These are phyloP conservation scores for Parambassis ranga DNA, from an alignment of 2,797 vertebrate species.

Conservation along the genomic window DNA sequence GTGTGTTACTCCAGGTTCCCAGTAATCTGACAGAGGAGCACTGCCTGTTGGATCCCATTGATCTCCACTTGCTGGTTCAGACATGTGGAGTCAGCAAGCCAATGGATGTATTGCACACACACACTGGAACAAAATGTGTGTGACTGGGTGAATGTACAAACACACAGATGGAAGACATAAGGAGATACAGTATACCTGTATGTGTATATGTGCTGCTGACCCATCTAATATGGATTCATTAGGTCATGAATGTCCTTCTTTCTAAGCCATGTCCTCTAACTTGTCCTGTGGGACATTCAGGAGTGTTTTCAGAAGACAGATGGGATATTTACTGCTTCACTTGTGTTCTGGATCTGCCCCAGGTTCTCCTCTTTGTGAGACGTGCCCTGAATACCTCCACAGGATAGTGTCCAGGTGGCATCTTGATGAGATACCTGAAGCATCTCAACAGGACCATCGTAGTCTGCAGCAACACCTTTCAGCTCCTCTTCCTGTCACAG, in stretches of 20 bases:
- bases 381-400: neutral
- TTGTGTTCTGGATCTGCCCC: neutral
- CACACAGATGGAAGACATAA: too few species aligned
- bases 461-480: neutral
- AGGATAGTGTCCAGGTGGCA: neutral
- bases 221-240: neutral
- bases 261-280: neutral
- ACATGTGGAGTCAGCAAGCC: constrained; percentile 12
- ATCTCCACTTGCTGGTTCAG: constrained; percentile 22
- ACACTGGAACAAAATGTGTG: too few species aligned
- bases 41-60: constrained; percentile 43
- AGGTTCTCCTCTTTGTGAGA: neutral
- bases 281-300: neutral
- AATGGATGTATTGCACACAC: neutral
- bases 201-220: too few species aligned
- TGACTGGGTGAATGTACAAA: too few species aligned
- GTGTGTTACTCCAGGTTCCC: neutral
- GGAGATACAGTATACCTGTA: too few species aligned
- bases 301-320: neutral
- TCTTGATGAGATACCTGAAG: neutral
- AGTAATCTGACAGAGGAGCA: constrained; percentile 16
- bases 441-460: constrained; percentile 1
- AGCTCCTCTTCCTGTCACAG: neutral
- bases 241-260: neutral
- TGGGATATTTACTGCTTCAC: neutral